Evolutionary conservation across 2,797 vertebrate species (phyloP), one percentile per base, ranked within the genome.

Genomic region (Thunnus albacares): DNA sequence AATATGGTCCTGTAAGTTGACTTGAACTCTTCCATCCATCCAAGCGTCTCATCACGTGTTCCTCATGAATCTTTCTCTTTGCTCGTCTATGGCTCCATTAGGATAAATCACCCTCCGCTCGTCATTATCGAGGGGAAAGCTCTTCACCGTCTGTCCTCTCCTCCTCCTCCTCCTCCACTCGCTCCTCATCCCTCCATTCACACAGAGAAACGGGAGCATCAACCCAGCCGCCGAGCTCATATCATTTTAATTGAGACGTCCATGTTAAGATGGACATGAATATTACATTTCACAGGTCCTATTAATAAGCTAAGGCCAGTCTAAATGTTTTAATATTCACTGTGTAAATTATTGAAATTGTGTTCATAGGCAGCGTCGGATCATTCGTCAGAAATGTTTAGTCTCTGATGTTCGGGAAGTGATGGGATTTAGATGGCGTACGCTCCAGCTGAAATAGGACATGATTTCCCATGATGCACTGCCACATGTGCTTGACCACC

Each of bases 271-370:
- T 66, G 70, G 66, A 72, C 85, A 93, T 92, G 65, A 93, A 94
- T 94, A 93, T 94, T 95, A 86, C 82, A 94, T 94, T 85, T 86
- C 67, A 78, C 43, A 6, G 58, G 38, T 33, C 61, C 67, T 45
- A 89, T 92, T 91, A 91, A 90, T 91, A 93, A 90, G 84, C 91
- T 68, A 22, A 81, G 77, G 80, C 79, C 82, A 51, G 80, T 87
- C 87, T 90, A 89, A 92, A 93, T 90, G 87, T 92, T 94, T 93
- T 85, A 93, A 90, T 91, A 92, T 91, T 89, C 82, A 24, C 84
- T 12, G 49, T 81, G 83, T 93, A 61, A 95, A 94, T 95, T 84
- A 94, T 92, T 95, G 70, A 93, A 80, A 83, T 75, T 79, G 82
- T 86, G 82, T 93, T 89, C 83, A 82, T 47, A 74, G 76, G 82